phyloP scores from a whole-genome alignment of 2,888 invertebrate genomes.

The Diaphora mendica region DNA sequence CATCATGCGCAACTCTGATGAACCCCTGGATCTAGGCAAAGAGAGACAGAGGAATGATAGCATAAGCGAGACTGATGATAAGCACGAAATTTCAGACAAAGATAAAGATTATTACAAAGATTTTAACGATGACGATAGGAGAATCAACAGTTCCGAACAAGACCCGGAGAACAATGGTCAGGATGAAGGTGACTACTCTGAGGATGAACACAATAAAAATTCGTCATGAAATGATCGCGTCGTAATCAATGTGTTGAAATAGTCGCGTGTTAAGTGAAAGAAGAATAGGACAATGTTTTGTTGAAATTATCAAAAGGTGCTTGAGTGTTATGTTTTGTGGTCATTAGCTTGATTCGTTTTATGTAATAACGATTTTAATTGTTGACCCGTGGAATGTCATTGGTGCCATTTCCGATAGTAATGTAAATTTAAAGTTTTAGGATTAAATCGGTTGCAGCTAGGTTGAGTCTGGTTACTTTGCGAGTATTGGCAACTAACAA shows the following conservation, averaged over 20 bases:
- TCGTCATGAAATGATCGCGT: constrained; percentile 75
- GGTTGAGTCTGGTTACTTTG: constrained; percentile 57
- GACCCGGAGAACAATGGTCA: constrained; percentile 73
- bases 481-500: constrained; percentile 26
- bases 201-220: constrained; percentile 77
- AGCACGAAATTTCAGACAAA: constrained; percentile 86
- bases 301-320: constrained; percentile 81
- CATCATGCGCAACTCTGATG: constrained; percentile 84
- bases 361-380: constrained; percentile 75
- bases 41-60: constrained; percentile 78
- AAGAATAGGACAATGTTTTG: constrained; percentile 73
- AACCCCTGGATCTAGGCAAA: constrained; percentile 85
- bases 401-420: constrained; percentile 83
- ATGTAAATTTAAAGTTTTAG: constrained; percentile 74
- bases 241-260: constrained; percentile 54
- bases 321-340: constrained; percentile 83
- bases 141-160: constrained; percentile 63
- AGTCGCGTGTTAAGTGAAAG: constrained; percentile 58
- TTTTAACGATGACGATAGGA: constrained; percentile 70
- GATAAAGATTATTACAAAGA: constrained; percentile 75
- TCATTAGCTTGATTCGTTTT: constrained; percentile 76
- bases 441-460: constrained; percentile 64
- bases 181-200: constrained; percentile 82
- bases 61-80: constrained; percentile 77
- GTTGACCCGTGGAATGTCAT: constrained; percentile 85